Evolutionary conservation across 2,113 vertebrate genomes (phyloP), one percentile per base, ranked within the genome.

Genomic region (Alligator mississippiensis): DNA sequence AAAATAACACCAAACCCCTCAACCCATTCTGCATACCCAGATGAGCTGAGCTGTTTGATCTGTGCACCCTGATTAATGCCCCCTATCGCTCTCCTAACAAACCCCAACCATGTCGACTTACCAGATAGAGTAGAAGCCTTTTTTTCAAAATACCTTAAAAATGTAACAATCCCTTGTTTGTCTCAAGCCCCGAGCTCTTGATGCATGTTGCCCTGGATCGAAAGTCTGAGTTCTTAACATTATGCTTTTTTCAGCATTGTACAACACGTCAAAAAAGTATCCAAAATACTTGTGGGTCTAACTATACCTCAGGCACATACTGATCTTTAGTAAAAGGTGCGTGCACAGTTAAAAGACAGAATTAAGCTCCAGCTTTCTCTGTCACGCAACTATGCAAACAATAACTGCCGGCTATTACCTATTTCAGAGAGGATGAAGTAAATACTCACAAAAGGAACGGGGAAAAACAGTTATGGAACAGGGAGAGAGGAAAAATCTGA

Each of bases 401-500:
- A 94, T 9, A 22, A 62, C 0, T 57, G 7, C n/a, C 76, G 59
- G 80, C 14, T 68, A 12, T 55, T 10, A 12, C 25, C 47, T 63
- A 27, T 24, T 2, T 68, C 66, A 7, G 7, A 13, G 7, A 25
- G 76, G 70, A 84, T 1, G 63, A 81, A 83, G 64, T 47, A 38
- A 84, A 13, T 6, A 1, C 24, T 16, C 18, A 21, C 38, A 7
- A 64, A 3, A 70, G 75, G 59, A 86, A 84, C 16, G 13, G 30
- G 18, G 68, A 76, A 28, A 34, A 70, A 87, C 27, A 76, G 82
- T 54, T 24, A 6, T 64, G 94, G 57, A 18, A 90, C 70, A 21
- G 9, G 66, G 84, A 30, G 68, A 92, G 66, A 9, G 85, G 93
- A 90, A 79, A 85, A 93, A 85, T 47, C 90, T 88, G 75, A 92